Evolutionary conservation across 2,888 invertebrate species (phyloP).

Genomic region (Zonitis immaculata): DNA sequence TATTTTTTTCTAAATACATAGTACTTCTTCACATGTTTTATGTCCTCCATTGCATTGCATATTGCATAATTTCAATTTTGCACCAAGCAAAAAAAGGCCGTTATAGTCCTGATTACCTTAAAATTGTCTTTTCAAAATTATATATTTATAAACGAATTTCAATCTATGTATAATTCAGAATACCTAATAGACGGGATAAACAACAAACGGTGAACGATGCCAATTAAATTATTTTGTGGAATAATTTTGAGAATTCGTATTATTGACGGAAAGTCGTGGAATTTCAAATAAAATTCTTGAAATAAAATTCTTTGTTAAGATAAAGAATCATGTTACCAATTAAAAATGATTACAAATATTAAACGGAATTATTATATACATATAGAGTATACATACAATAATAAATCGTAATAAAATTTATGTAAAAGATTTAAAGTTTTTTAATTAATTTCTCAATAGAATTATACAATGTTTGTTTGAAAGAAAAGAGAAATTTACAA

Average conservation of each 20-base stretch:
- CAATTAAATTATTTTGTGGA: conserved; percentile 15
- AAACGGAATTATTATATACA: conserved; percentile 6
- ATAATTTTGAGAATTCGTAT: conserved; percentile 9
- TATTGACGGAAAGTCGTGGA: conserved; percentile 13
- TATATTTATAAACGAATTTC: too few relatives aligned
- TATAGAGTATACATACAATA: conserved; percentile 22
- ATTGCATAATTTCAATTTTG: too few relatives aligned
- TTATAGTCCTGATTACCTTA: too few relatives aligned
- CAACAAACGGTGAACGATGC: conserved; percentile 7
- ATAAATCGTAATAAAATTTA: conserved; percentile 39
- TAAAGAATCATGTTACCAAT: background rate
- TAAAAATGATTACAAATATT: conserved; percentile 8
- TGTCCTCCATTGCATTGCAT: too few relatives aligned
- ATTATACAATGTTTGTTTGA: background rate
- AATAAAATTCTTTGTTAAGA: conserved; percentile 1
- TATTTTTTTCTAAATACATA: too few relatives aligned
- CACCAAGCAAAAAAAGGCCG: too few relatives aligned
- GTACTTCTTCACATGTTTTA: too few relatives aligned
- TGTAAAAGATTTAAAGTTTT: conserved; percentile 39
- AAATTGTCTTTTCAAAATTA: too few relatives aligned
- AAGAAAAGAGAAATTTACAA: background rate
- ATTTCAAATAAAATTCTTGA: conserved; percentile 14
- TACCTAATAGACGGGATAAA: too few relatives aligned
- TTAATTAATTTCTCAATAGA: conserved; percentile 37
- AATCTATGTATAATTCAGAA: too few relatives aligned